Conservation (phyloP, 2,888 invertebrate genomes). For the Ophion obscuratus region DNA sequence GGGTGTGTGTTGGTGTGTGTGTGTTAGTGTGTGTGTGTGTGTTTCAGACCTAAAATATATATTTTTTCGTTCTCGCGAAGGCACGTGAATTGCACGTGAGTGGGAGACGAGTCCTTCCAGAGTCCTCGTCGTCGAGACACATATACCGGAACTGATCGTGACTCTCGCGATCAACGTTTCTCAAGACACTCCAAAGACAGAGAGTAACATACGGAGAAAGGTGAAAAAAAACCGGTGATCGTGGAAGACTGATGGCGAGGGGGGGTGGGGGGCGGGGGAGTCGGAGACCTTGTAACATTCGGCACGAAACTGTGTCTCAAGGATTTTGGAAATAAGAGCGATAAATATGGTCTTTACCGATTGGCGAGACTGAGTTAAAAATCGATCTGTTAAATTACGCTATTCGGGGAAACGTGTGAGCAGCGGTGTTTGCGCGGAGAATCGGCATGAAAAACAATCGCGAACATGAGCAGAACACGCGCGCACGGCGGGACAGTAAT, state of each 20-base stretch:
- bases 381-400: conserved; percentile 6
- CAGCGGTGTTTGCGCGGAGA: no score
- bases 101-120: conserved; percentile 14
- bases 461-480: no score
- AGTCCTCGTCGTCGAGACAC: background rate
- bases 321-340: conserved; percentile 58
- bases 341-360: conserved; percentile 41
- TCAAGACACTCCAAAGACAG: conserved; percentile 43
- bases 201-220: conserved; percentile 41
- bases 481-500: background rate
- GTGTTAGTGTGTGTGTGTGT: no score
- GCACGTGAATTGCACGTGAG: background rate
- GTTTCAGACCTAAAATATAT: conserved; percentile 36
- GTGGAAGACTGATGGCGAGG: no score
- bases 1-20: no score
- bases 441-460: no score
- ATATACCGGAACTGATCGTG: conserved; percentile 66
- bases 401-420: conserved; percentile 4
- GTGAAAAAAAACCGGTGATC: conserved; percentile 24
- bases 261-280: no score
- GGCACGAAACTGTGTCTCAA: conserved; percentile 65
- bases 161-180: conserved; percentile 52
- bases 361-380: background rate
- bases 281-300: conserved; percentile 59
- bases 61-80: conserved; percentile 62